phyloP scores from a whole-genome alignment of 2,797 vertebrate species.

The Parauchenoglanis punctatus region DNA sequence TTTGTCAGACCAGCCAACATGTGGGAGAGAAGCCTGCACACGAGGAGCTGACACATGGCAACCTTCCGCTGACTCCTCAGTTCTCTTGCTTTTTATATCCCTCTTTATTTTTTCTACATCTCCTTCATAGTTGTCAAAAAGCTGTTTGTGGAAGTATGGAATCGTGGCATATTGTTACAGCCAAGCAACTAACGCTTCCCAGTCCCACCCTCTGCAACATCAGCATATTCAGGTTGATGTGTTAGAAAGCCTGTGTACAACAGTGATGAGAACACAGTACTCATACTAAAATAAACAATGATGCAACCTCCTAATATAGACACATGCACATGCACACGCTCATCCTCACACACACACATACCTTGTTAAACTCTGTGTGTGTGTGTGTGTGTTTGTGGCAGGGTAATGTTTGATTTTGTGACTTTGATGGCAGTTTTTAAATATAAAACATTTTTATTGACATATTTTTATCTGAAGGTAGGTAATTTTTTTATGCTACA shows the following conservation, averaged over 20 bases:
- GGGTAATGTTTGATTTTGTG: conserved; percentile 12
- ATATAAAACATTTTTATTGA: not conserved
- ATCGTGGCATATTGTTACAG: conserved; percentile 36
- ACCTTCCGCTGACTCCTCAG: conserved; percentile 59
- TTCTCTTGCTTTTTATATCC: conserved; percentile 51
- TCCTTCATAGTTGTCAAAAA: conserved; percentile 49
- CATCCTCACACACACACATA: not conserved
- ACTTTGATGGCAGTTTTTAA: not conserved
- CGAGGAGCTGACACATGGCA: conserved; percentile 60
- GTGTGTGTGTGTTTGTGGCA: not conserved
- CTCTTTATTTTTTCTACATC: conserved; percentile 32
- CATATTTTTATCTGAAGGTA: not conserved
- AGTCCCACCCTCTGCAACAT: conserved; percentile 9
- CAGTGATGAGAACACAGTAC: conserved; percentile 2
- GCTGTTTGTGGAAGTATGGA: conserved; percentile 24
- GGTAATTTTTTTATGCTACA: no score
- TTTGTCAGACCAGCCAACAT: conserved; percentile 57
- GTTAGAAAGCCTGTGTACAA: conserved; percentile 9
- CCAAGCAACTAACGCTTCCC: conserved; percentile 19
- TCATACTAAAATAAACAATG: conserved; percentile 27
- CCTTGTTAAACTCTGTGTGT: not conserved
- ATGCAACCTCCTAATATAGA: conserved; percentile 5
- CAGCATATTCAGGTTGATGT: not conserved
- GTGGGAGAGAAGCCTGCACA: conserved; percentile 49
- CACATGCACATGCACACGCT: not conserved